A percentile compares a stretch with the other conserved stretches of the same genome.
These are phyloP conservation scores for Callocephalon fimbriatum DNA, from an alignment of 2,113 vertebrate genomes.

Conservation along the genomic window DNA sequence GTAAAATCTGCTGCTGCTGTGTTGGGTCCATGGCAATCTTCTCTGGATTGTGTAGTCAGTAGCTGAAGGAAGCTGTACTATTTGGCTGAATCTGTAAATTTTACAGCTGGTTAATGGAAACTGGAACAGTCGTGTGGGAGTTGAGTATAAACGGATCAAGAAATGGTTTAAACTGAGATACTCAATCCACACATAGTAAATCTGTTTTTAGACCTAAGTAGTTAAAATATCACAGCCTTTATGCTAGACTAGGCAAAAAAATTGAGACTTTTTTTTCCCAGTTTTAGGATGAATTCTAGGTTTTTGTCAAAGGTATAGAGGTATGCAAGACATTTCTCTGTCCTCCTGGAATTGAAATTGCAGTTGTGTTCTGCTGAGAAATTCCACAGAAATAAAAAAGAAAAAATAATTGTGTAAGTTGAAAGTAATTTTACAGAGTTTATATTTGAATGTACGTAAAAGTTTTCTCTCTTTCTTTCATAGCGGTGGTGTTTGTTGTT, in stretches of 20 bases:
- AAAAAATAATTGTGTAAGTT: neutral
- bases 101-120: conserved; percentile 4
- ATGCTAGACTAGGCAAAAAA: neutral
- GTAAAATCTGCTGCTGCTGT: neutral
- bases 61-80: neutral
- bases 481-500: conserved; percentile 96
- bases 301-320: neutral
- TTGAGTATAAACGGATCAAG: neutral
- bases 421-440: neutral
- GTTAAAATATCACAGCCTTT: neutral
- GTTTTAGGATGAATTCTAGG: neutral
- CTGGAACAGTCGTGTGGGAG: neutral
- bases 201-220: neutral
- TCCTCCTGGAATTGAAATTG: neutral
- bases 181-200: neutral
- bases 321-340: neutral
- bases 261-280: neutral
- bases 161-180: neutral
- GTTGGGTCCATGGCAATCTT: neutral
- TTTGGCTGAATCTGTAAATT: neutral
- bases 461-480: neutral
- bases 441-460: neutral
- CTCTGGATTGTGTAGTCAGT: neutral
- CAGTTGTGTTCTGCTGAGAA: neutral
- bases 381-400: neutral